phyloP scores from a whole-genome alignment of 1,140 invertebrate genomes.

The Drosophila melanogaster region DNA sequence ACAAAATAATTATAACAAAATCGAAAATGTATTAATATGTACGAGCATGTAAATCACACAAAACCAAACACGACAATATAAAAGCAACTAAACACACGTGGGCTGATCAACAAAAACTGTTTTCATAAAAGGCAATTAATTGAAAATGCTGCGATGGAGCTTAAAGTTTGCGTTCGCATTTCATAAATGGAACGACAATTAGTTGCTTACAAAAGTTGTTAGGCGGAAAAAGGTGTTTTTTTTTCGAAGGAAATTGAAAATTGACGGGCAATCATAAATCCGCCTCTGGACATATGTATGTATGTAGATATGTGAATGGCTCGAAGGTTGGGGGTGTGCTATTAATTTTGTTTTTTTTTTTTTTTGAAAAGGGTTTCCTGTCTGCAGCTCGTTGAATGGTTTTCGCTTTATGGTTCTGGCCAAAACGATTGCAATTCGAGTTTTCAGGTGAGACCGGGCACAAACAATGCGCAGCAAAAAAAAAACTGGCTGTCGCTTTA shows the following conservation, averaged over 20 bases:
- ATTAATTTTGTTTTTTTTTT: too few species aligned
- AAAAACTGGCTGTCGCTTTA: constrained; percentile 49
- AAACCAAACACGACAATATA: constrained; percentile 28
- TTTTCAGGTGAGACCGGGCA: constrained; percentile 43
- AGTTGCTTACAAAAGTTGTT: constrained; percentile 35
- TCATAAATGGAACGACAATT: constrained; percentile 52
- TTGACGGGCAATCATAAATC: constrained; percentile 63
- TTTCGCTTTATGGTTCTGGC: constrained; percentile 20
- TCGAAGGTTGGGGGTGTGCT: constrained; percentile 6
- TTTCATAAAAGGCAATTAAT: constrained; percentile 30
- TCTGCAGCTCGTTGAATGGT: constrained; percentile 21
- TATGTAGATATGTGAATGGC: neutral
- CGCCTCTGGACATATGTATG: constrained; percentile 17
- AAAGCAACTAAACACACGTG: constrained; percentile 45
- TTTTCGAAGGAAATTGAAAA: constrained; percentile 47
- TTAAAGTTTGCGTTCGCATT: constrained; percentile 8
- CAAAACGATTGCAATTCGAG: constrained; percentile 10
- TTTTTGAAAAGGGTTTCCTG: constrained; percentile 74
- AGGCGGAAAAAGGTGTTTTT: constrained; percentile 23
- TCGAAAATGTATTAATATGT: constrained; percentile 10
- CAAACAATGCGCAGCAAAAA: constrained; percentile 24
- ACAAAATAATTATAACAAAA: constrained; percentile 37
- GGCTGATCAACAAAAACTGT: constrained; percentile 6
- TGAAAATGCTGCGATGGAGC: constrained; percentile 15
- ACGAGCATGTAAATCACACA: constrained; percentile 45